Evolutionary conservation across 37 sponge, comb jelly and placozoan species (phyloP), one percentile per base, ranked within the genome.

Genomic region (Beroe forskalii): DNA sequence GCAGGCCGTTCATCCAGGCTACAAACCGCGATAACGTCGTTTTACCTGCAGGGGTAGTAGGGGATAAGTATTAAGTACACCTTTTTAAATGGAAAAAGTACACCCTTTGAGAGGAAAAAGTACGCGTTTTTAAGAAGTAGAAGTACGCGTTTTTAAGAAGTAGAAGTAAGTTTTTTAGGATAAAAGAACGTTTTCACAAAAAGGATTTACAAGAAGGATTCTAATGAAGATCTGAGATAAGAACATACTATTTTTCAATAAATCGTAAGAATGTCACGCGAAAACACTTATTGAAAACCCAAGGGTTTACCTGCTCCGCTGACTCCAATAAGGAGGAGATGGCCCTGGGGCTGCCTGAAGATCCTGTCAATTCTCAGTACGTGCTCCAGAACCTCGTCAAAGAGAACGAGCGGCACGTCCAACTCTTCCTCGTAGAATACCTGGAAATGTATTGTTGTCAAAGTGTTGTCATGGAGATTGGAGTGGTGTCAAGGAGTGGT

Each of bases 391-490:
- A 97, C 98, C 66, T 97, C 98, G 67, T 97, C 93, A 92, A 96
- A 97, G 61, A 97, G 92, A 19, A 97, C 98, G 33, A 97, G 92
- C 22, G 95, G 96, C 20, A 97, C 95, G 62, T 97, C 98, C 63
- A 97, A 91, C 80, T 97, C 98, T 92, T 97, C 98, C 69, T 97
- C 98, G 61, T 97, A 97, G 92, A 97, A 97, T 32, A 96, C 96
- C 91, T 91, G 40, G 39, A 22, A 19, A 12, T 20, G 75, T n/a
- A n/a, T n/a, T n/a, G 60, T 9, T 55, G 60, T 55, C 17, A 55
- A 55, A 17, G 9, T 9, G 17, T 9, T 55, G 60, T 55, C 17
- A 19, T 55, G 17, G 60, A 19, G 60, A 55, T 9, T 55, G 60
- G 9, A 19, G 17, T 9, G 60, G 60, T 19, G 60, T 55, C 9